phyloP scores from a whole-genome alignment of 1,140 invertebrate genomes.

The Diabrotica undecimpunctata region DNA sequence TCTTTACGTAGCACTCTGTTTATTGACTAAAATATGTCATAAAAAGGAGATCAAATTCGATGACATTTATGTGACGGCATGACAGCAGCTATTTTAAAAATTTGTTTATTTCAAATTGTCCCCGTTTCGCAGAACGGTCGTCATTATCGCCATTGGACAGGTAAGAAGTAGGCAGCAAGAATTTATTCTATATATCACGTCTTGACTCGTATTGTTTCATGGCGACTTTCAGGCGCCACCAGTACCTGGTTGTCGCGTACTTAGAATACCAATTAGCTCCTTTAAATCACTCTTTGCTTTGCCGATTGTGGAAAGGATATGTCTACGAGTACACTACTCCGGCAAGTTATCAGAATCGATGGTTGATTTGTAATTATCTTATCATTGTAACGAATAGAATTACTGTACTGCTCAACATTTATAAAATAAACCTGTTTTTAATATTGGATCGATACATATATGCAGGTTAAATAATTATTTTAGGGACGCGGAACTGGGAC shows the following conservation, averaged over 20 bases:
- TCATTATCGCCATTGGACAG: background rate
- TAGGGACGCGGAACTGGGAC: too few relatives aligned
- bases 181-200: constrained; percentile 29
- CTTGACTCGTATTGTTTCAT: constrained; percentile 31
- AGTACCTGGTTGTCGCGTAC: constrained; percentile 31
- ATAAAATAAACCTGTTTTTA: too few relatives aligned
- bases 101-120: background rate
- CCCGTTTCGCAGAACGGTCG: background rate
- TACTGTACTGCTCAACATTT: too few relatives aligned
- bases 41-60: too few relatives aligned
- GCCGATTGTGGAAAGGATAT: background rate
- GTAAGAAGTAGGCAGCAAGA: constrained; percentile 18
- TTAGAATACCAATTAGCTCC: constrained; percentile 35
- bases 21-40: too few relatives aligned
- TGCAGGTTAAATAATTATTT: too few relatives aligned
- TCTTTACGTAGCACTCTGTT: too few relatives aligned
- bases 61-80: too few relatives aligned
- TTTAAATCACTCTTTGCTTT: constrained; percentile 17
- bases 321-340: background rate
- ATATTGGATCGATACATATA: too few relatives aligned
- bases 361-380: too few relatives aligned
- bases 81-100: background rate
- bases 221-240: constrained; percentile 31
- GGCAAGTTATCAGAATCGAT: too few relatives aligned
- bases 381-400: too few relatives aligned